Conservation (phyloP, 2,113 vertebrate genomes). For the Dicentrarchus labrax region DNA sequence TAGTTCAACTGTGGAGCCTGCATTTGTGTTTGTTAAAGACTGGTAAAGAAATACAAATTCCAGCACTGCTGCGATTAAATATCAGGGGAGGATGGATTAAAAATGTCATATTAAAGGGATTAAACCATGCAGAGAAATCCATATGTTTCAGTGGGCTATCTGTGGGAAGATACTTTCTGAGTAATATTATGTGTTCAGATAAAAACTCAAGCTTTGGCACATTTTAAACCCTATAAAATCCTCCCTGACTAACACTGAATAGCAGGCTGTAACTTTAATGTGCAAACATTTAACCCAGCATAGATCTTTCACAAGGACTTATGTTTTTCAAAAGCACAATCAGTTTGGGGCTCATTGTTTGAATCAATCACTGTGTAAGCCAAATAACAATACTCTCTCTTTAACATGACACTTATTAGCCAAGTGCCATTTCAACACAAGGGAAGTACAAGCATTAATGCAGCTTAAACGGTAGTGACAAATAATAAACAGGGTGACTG, state of each 20-base stretch:
- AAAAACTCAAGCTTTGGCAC: slow-evolving; percentile 28
- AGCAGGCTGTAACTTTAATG: slow-evolving; percentile 20
- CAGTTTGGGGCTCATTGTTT: neutral
- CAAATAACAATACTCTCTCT: neutral
- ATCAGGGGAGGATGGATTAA: slow-evolving; percentile 55
- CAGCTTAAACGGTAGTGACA: neutral
- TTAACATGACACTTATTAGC: neutral
- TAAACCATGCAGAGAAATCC: slow-evolving; percentile 57
- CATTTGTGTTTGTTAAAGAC: slow-evolving; percentile 1
- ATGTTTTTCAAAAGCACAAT: neutral
- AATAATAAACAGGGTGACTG: neutral
- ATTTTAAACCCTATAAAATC: slow-evolving; percentile 49
- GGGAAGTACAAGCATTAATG: neutral
- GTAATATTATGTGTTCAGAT: slow-evolving; percentile 32
- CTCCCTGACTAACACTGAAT: neutral
- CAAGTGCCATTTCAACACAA: neutral
- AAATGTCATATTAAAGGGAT: slow-evolving; percentile 55
- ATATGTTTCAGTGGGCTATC: slow-evolving; percentile 30
- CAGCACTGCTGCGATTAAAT: slow-evolving; percentile 40
- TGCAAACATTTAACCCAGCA: slow-evolving; percentile 20
- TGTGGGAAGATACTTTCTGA: slow-evolving; percentile 32
- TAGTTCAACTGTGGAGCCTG: neutral
- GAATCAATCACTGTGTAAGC: neutral
- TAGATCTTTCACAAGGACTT: neutral
- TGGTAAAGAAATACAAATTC: slow-evolving; percentile 26